Evolutionary conservation across 1,140 invertebrate genomes (phyloP), one percentile per base, ranked within the genome.

Genomic region (Camponotus floridanus): DNA sequence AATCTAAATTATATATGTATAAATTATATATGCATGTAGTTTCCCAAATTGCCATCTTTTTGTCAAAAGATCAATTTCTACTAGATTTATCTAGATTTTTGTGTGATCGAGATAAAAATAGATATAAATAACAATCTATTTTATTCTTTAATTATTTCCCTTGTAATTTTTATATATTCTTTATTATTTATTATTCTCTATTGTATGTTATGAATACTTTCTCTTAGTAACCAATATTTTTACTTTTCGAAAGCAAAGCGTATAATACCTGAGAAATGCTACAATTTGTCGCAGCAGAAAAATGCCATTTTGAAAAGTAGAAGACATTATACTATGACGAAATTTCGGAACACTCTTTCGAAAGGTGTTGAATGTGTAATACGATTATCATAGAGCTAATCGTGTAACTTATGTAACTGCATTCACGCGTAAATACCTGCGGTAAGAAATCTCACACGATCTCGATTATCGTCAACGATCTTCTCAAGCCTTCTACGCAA

Each of bases 381-480:
- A n/a, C 21, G 45, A 80, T 68, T 80, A 68, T 70, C 45, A 33
- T 36, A 42, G 64, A 68, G 31, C 31, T 68, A 80, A 80, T 57
- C 36, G 76, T 21, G 48, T 15, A 6, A 39, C 76, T 80, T 80
- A 42, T n/a, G 9, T 39, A 80, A 80, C 31, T 13, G 33, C 36
- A 57, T 68, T 68, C 45, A 18, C 18, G 64, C 45, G n/a, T 39
- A 68, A 57, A 80, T n/a, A 55, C 45, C 21, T 8, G 48, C 31
- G 8, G 59, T 45, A 45, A 78, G 76, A 64, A 3, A 78, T 65
- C 59, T 64, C 59, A 59, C 76, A 26, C 31, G 39, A 78, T 78
- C 59, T 33, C 31, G 61, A 78, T 78, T 65, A 78, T 78, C 76
- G 59, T 76, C 31, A 13, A n/a, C 33, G 15, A 78, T 78, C 76